These are phyloP conservation scores for Phylloscopus trochiloides DNA, from an alignment of 2,113 vertebrate genomes.

Conservation along the genomic window DNA sequence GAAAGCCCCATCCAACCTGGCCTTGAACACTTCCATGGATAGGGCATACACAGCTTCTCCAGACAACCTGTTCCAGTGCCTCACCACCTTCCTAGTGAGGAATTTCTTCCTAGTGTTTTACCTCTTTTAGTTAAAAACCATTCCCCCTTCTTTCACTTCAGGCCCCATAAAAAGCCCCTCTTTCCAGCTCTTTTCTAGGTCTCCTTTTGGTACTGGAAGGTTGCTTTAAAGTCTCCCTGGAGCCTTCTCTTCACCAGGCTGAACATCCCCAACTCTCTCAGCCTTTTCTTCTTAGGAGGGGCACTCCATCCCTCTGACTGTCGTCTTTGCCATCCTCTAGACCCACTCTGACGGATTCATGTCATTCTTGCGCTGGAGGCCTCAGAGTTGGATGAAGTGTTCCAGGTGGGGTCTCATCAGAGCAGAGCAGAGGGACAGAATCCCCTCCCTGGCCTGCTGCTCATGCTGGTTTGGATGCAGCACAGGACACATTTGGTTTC, in stretches of 20 bases:
- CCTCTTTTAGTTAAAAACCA: background rate
- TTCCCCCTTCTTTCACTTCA: background rate
- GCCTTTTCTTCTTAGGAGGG: background rate
- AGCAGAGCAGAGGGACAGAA: background rate
- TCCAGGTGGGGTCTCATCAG: background rate
- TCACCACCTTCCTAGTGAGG: background rate
- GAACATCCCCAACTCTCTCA: background rate
- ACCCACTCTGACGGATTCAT: rapidly evolving
- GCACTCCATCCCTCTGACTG: background rate
- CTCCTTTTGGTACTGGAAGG: background rate
- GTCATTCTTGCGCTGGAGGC: too few relatives aligned
- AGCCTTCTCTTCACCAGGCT: background rate
- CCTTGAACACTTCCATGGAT: background rate
- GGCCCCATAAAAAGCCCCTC: background rate
- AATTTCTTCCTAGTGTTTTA: background rate
- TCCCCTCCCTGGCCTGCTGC: background rate
- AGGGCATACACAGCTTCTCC: background rate
- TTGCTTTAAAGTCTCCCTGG: background rate
- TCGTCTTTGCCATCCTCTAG: background rate
- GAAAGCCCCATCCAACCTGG: background rate
- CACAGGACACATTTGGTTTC: rapidly evolving
- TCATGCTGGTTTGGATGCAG: background rate
- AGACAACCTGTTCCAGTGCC: background rate
- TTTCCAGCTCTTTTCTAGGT: background rate
- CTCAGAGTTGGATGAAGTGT: background rate